Base-by-base conservation (phyloP, 2,113 vertebrate genomes). In the Ptilonorhynchus violaceus region DNA sequence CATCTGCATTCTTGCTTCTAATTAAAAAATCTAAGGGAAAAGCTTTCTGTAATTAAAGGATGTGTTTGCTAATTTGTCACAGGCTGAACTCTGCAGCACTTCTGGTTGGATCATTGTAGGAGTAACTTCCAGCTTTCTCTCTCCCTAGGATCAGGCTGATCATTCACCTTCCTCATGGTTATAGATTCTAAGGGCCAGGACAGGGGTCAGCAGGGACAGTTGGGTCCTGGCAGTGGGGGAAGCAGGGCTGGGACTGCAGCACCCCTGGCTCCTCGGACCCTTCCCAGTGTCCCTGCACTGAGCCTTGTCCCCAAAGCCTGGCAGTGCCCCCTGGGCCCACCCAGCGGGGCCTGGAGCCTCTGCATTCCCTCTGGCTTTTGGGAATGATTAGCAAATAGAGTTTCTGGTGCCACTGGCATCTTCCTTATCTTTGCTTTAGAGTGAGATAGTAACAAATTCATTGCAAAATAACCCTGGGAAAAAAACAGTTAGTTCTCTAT, bases 221-320 rank as follows among this genome's bases (percentile, higher is more conserved):
- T 7, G 27, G 27, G 2, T 24, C 30, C 28, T 13, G 1, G 15
- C 44, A 31, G 41, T 0, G 1, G 6, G 13, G 31, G 42, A 20
- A 41, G 56, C 18, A 16, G 55, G 30, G 42, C 42, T 37, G 35
- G 35, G 46, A 58, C 70, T 73, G 50, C 0, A 9, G 53, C 31
- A 35, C 13, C 17, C 10, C 60, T 28, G 52, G 13, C 15, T 41
- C 35, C 41, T 1, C 1, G 2, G 30, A 4, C 7, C 3, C 27
- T 23, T 59, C n/a, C n/a, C 35, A 3, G 0, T 13, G 8, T 15
- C 47, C 46, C 47, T 24, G 47, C 0, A 1, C 70, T 44, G 33
- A 50, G 53, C 33, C 17, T 13, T 6, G 0, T 6, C 50, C 0
- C 0, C 5, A 2, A 42, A 47, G 15, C 19, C 13, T 33, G 49